These are phyloP conservation scores for Poeciliopsis paucimaculata DNA, from an alignment of 2,797 vertebrate genomes.

Conservation along the genomic window DNA sequence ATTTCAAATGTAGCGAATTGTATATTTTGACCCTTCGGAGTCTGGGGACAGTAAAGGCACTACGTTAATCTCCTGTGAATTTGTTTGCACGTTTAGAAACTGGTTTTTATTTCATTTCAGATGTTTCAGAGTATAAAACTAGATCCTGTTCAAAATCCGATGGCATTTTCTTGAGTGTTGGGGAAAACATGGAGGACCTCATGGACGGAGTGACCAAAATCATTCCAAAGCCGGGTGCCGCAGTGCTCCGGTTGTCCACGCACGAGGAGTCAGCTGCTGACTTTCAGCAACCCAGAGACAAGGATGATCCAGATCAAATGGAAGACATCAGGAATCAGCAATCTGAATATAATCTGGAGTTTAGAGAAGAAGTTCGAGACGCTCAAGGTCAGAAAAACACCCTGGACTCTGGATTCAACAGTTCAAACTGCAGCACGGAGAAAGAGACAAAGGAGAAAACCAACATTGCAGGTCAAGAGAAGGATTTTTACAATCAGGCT, in stretches of 20 bases:
- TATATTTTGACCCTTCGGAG: background rate
- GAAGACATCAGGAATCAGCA: background rate
- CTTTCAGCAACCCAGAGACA: background rate
- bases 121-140: constrained; percentile 5
- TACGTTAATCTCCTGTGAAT: background rate
- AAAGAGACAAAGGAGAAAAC: background rate
- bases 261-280: constrained; percentile 10
- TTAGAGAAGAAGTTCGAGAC: background rate
- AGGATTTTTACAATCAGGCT: background rate
- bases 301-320: background rate
- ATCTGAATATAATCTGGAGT: background rate
- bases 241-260: constrained; percentile 24
- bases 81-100: background rate
- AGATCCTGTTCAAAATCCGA: constrained; percentile 14
- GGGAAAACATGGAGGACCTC: constrained; percentile 58
- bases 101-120: constrained; percentile 46
- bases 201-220: constrained; percentile 45
- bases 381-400: constrained; percentile 4
- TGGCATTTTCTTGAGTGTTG: constrained; percentile 38
- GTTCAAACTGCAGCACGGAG: background rate
- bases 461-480: constrained; percentile 15
- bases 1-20: background rate
- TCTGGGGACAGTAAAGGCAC: background rate
- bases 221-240: constrained; percentile 47
- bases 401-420: background rate